phyloP scores from a whole-genome alignment of 2,113 vertebrate species.

The Pantherophis guttatus region DNA sequence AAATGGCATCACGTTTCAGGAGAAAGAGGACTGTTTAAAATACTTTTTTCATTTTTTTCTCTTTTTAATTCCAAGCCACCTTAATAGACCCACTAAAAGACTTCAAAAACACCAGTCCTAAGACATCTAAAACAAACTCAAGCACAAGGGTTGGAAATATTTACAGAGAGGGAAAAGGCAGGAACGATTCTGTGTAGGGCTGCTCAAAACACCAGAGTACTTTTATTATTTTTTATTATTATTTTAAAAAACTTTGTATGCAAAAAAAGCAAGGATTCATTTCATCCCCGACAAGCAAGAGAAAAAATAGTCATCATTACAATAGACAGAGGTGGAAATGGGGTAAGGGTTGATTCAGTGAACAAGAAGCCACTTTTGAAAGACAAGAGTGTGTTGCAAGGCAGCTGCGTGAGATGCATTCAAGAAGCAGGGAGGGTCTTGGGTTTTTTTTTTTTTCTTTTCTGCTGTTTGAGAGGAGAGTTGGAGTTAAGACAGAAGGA shows the following conservation, averaged over 20 bases:
- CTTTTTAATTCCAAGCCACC: conserved; percentile 24
- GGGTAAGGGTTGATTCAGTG: background rate
- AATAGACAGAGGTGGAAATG: background rate
- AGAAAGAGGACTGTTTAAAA: conserved; percentile 5
- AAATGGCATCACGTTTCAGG: conserved; percentile 2
- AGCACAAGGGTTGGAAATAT: conserved; percentile 25
- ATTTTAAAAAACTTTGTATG: conserved; percentile 19
- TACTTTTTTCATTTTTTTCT: background rate
- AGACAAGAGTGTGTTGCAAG: conserved; percentile 27
- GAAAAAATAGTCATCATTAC: background rate
- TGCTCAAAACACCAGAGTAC: conserved; percentile 23
- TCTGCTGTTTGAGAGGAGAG: background rate
- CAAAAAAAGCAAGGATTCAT: conserved; percentile 15
- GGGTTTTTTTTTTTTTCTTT: background rate
- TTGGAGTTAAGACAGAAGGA: background rate
- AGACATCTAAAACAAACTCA: conserved; percentile 33
- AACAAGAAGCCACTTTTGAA: conserved; percentile 28
- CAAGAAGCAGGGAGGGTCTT: background rate
- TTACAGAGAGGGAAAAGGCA: conserved; percentile 11
- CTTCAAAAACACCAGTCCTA: conserved; percentile 37
- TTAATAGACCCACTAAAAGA: conserved; percentile 35
- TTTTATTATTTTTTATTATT: conserved; percentile 6
- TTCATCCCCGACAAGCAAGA: conserved; percentile 22
- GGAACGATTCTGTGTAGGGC: background rate
- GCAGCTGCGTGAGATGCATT: conserved; percentile 42